Evolutionary conservation across 1,140 invertebrate species (phyloP).

Genomic region (Littorina saxatilis): DNA sequence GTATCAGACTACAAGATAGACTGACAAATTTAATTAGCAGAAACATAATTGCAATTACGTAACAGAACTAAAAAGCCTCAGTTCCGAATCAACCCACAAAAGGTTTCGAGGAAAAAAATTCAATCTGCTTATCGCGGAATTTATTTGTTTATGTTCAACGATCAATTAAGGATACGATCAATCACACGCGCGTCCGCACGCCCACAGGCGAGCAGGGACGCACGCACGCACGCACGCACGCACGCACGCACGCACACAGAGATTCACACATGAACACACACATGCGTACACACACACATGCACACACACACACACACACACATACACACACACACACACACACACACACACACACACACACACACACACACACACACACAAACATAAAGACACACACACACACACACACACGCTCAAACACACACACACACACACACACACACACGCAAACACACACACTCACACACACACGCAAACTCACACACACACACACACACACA

Average conservation of each 20-base stretch:
- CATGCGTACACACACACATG: not conserved
- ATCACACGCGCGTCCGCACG: not conserved
- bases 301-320: conserved; percentile 2
- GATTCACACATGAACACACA: not conserved
- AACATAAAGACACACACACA: not conserved
- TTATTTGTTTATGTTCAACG: too few relatives aligned
- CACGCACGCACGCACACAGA: not conserved
- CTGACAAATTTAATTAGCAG: too few relatives aligned
- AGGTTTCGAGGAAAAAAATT: too few relatives aligned
- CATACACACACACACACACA: not conserved
- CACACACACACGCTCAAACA: conserved; percentile 9
- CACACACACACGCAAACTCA: conserved; percentile 13
- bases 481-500: not conserved
- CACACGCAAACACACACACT: conserved; percentile 1
- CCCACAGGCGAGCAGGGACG: not conserved
- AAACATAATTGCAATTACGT: too few relatives aligned
- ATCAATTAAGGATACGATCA: too few relatives aligned
- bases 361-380: not conserved
- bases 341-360: conserved; percentile 3
- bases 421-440: conserved; percentile 1
- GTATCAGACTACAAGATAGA: too few relatives aligned
- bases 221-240: conserved; percentile 1
- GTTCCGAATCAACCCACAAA: too few relatives aligned
- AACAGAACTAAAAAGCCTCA: too few relatives aligned
- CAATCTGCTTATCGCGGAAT: too few relatives aligned